Evolutionary conservation across 2,797 vertebrate genomes (phyloP).

Genomic region (Lagorchestes hirsutus): DNA sequence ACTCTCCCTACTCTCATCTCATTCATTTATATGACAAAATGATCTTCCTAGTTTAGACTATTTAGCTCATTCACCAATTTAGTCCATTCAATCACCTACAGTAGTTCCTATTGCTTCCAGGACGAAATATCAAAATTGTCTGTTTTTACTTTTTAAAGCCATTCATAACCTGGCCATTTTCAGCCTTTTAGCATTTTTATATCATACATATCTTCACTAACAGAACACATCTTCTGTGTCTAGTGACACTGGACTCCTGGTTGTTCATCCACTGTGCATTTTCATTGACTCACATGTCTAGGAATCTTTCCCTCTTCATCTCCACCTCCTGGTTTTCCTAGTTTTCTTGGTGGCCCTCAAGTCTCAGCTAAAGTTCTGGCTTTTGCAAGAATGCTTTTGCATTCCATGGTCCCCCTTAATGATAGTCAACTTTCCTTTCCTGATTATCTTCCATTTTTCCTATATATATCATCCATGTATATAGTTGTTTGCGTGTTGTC

Average conservation of each 20-base stretch:
- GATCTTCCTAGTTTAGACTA: background rate
- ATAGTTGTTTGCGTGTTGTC: too few species aligned
- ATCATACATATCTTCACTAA: background rate
- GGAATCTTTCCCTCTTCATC: too few species aligned
- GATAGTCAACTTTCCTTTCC: too few species aligned
- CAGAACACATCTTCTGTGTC: background rate
- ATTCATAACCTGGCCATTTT: background rate
- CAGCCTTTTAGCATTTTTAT: background rate
- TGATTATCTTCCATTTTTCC: too few species aligned
- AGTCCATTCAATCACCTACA: background rate
- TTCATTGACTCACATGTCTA: too few species aligned
- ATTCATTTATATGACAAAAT: background rate
- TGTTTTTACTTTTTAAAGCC: background rate
- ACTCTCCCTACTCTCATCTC: background rate
- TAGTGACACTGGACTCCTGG: background rate
- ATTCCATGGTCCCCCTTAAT: too few species aligned
- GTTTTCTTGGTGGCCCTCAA: too few species aligned
- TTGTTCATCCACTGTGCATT: background rate
- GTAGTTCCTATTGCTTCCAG: background rate
- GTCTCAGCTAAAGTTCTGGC: too few species aligned
- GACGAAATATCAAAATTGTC: background rate
- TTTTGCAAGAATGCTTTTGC: too few species aligned
- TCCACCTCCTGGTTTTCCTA: too few species aligned
- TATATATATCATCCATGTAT: too few species aligned
- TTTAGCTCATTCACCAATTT: too few species aligned